These are phyloP conservation scores for Cephus cinctus DNA, from an alignment of 1,140 invertebrate species.

Conservation along the genomic window DNA sequence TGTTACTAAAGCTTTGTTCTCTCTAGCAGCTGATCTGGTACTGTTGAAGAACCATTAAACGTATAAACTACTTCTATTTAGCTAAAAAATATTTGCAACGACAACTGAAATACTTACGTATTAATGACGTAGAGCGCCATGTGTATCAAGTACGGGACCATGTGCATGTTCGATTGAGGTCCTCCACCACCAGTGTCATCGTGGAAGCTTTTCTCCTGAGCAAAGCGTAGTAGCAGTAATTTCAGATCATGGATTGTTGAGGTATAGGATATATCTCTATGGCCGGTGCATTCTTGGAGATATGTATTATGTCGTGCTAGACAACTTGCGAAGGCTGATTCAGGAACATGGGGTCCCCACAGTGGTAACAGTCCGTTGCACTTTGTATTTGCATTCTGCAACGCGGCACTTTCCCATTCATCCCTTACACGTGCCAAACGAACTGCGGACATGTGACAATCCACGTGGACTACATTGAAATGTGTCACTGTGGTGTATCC, in stretches of 20 bases:
- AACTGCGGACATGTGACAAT: slow-evolving; percentile 97
- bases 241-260: slow-evolving; percentile 94
- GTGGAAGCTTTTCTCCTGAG: slow-evolving; percentile 92
- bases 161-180: slow-evolving; percentile 95
- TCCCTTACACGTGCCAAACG: slow-evolving; percentile 74
- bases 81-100: slow-evolving; percentile 3
- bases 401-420: slow-evolving; percentile 96
- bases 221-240: slow-evolving; percentile 84
- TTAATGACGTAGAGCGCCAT: slow-evolving; percentile 95
- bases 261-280: slow-evolving; percentile 83
- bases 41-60: slow-evolving; percentile 51
- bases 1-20: slow-evolving; percentile 69
- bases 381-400: slow-evolving; percentile 96
- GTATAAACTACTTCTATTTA: slow-evolving; percentile 4
- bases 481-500: slow-evolving; percentile 95
- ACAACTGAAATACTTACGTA: slow-evolving; percentile 65
- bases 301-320: slow-evolving; percentile 88
- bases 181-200: slow-evolving; percentile 96
- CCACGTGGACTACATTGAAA: slow-evolving; percentile 97
- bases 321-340: slow-evolving; percentile 91
- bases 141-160: slow-evolving; percentile 91
- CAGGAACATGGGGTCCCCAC: slow-evolving; percentile 94
- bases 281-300: slow-evolving; percentile 80
- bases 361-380: slow-evolving; percentile 95
- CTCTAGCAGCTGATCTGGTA: slow-evolving; percentile 71